These are phyloP conservation scores for Catalaphyllia jardinei DNA, from an alignment of 64 coral and sea anemone genomes.

Conservation along the genomic window DNA sequence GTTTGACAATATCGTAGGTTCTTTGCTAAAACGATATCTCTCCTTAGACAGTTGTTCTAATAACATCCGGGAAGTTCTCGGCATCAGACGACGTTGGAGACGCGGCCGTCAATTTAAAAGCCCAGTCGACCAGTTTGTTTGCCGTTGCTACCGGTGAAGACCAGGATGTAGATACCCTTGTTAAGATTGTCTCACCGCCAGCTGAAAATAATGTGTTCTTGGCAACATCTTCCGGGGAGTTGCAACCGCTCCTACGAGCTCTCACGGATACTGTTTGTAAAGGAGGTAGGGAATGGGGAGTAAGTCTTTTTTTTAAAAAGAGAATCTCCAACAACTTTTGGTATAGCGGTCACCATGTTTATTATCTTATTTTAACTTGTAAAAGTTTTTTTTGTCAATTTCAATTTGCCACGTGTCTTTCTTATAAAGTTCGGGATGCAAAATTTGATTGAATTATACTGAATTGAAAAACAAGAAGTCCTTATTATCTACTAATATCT, in stretches of 20 bases:
- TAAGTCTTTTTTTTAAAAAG: neutral
- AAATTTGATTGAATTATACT: too few species aligned
- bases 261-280: slow-evolving; percentile 58
- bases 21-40: neutral
- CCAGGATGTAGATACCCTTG: slow-evolving; percentile 27
- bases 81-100: slow-evolving; percentile 5
- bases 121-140: slow-evolving; percentile 15
- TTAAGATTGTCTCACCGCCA: slow-evolving; percentile 47
- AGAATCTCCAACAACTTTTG: neutral
- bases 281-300: slow-evolving; percentile 36
- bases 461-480: too few species aligned
- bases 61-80: slow-evolving; percentile 50
- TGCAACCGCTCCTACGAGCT: slow-evolving; percentile 39
- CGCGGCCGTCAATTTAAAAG: slow-evolving; percentile 41
- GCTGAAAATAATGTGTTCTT: slow-evolving; percentile 58
- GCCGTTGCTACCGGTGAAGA: slow-evolving; percentile 51
- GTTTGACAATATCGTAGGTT: too few species aligned
- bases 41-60: slow-evolving; percentile 58
- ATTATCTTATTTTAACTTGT: too few species aligned
- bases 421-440: too few species aligned
- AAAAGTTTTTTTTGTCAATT: too few species aligned
- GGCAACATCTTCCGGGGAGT: slow-evolving; percentile 39
- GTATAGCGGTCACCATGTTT: too few species aligned
- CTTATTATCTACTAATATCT: too few species aligned
- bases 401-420: too few species aligned